Evolutionary conservation across 2,797 vertebrate genomes (phyloP).

Genomic region (Protosalanx chinensis): DNA sequence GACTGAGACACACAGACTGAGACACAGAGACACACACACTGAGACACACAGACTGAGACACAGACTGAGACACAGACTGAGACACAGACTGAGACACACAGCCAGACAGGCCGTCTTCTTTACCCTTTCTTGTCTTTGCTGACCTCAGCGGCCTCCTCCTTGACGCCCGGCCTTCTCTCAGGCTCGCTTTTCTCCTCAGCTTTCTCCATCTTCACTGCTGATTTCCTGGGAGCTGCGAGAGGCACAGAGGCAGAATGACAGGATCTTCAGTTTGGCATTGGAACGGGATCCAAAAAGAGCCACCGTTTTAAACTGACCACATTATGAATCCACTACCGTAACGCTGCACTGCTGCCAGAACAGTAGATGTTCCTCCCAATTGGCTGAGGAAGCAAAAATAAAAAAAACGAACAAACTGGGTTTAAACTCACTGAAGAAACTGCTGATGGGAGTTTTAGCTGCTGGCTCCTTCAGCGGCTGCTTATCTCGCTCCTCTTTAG

Average conservation of each 20-base stretch:
- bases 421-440: slow-evolving; percentile 83
- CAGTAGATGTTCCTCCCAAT: slow-evolving; percentile 16
- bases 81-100: neutral
- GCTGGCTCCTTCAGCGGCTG: slow-evolving; percentile 30
- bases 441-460: slow-evolving; percentile 74
- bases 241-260: neutral
- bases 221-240: slow-evolving; percentile 76
- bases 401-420: slow-evolving; percentile 25
- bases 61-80: neutral
- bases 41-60: too few relatives aligned
- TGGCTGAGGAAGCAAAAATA: slow-evolving; percentile 42
- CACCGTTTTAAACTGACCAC: too few relatives aligned
- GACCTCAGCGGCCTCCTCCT: neutral
- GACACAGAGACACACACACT: neutral
- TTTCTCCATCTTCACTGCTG: slow-evolving; percentile 66
- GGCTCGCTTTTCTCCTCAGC: slow-evolving; percentile 45
- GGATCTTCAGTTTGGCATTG: too few relatives aligned
- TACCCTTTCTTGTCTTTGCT: slow-evolving; percentile 39
- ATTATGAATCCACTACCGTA: neutral
- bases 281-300: too few relatives aligned
- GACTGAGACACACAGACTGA: neutral
- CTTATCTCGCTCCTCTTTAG: slow-evolving; percentile 59
- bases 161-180: slow-evolving; percentile 42
- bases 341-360: neutral
- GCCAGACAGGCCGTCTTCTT: neutral